phyloP scores from a whole-genome alignment of 2,113 vertebrate species.

The Brevimyrus niger region DNA sequence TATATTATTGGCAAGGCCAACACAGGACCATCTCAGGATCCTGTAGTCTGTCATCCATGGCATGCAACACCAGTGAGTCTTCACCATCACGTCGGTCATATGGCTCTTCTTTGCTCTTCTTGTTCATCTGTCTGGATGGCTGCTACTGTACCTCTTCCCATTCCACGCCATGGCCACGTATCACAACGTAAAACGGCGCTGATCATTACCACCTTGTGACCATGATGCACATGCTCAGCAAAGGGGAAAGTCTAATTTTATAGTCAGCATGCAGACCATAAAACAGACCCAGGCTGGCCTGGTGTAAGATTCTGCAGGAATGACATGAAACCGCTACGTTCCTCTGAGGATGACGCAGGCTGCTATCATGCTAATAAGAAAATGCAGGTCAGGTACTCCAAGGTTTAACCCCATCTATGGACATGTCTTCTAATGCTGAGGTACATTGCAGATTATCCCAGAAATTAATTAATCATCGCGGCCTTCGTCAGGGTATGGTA shows the following conservation, averaged over 20 bases:
- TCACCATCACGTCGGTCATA: not conserved
- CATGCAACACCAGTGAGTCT: not conserved
- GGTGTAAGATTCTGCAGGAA: not conserved
- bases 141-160: not conserved
- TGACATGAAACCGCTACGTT: not conserved
- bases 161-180: not conserved
- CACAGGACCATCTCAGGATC: not conserved
- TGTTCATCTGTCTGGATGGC: not conserved
- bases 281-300: not conserved
- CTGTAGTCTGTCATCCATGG: not conserved
- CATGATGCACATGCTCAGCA: not conserved
- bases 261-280: not conserved
- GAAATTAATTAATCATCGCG: not conserved
- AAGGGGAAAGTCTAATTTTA: not conserved
- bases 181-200: not conserved
- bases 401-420: not conserved
- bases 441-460: not conserved
- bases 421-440: not conserved
- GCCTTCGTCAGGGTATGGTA: not conserved
- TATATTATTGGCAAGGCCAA: not conserved
- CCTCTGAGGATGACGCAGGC: not conserved
- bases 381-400: not conserved
- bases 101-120: not conserved
- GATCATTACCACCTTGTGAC: not conserved
- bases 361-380: not conserved